Conservation (phyloP, 1,140 invertebrate genomes). For the Drosophila insularis region DNA sequence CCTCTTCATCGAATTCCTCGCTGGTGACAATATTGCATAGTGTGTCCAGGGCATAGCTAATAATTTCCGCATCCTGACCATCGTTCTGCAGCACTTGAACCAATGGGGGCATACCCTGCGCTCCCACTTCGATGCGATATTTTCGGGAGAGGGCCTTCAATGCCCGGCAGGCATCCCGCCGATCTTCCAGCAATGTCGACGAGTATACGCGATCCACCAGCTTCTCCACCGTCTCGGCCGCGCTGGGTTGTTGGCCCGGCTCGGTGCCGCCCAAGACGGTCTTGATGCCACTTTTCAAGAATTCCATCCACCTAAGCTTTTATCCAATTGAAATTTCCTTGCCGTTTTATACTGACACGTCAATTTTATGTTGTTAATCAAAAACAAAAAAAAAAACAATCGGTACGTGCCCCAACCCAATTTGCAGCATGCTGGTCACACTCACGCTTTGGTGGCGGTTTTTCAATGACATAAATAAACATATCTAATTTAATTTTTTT, state of each 20-base stretch:
- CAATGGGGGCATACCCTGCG: slow-evolving; percentile 95
- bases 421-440: background rate
- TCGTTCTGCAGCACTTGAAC: slow-evolving; percentile 90
- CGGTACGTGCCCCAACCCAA: slow-evolving; percentile 1
- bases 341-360: slow-evolving; percentile 44
- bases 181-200: slow-evolving; percentile 96
- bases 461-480: background rate
- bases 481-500: no score
- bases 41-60: slow-evolving; percentile 95
- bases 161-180: slow-evolving; percentile 97
- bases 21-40: slow-evolving; percentile 94
- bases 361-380: slow-evolving; percentile 36
- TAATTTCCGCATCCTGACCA: slow-evolving; percentile 94
- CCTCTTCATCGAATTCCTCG: slow-evolving; percentile 92
- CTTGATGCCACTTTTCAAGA: slow-evolving; percentile 93
- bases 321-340: background rate
- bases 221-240: slow-evolving; percentile 95
- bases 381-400: slow-evolving; percentile 4
- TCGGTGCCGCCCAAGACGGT: slow-evolving; percentile 93
- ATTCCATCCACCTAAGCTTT: slow-evolving; percentile 87
- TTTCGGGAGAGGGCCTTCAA: slow-evolving; percentile 96
- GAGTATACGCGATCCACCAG: slow-evolving; percentile 95
- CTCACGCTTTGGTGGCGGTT: background rate
- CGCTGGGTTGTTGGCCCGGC: slow-evolving; percentile 88
- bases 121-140: slow-evolving; percentile 97